Evolutionary conservation across 2,797 vertebrate species (phyloP).

Genomic region (Eospalax fontanierii): DNA sequence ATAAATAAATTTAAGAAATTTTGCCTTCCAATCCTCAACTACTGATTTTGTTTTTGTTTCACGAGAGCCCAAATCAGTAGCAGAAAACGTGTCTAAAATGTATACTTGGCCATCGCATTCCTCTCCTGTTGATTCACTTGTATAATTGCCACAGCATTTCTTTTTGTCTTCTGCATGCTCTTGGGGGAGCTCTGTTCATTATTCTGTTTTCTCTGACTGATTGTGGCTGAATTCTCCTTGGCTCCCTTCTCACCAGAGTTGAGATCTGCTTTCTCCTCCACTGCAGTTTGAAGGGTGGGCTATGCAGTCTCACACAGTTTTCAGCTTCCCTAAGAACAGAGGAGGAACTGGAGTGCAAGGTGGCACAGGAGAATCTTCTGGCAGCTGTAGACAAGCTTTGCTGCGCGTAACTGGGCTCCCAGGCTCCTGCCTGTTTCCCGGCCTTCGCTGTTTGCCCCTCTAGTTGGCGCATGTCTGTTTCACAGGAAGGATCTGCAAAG

Average conservation of each 20-base stretch:
- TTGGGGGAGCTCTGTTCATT: neutral
- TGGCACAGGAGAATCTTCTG: neutral
- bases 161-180: slow-evolving; percentile 4
- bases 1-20: neutral
- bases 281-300: neutral
- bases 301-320: slow-evolving; percentile 41
- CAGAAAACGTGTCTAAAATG: neutral
- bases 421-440: neutral
- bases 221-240: slow-evolving; percentile 11
- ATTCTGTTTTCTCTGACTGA: slow-evolving; percentile 3
- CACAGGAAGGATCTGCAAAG: neutral
- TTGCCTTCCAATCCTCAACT: neutral
- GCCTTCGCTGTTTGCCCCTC: slow-evolving; percentile 13
- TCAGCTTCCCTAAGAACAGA: neutral
- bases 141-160: neutral
- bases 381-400: neutral
- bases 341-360: neutral
- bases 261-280: slow-evolving; percentile 1
- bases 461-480: neutral
- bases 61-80: neutral
- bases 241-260: neutral
- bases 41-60: slow-evolving; percentile 45
- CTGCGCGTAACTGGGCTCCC: neutral
- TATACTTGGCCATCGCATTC: slow-evolving; percentile 19
- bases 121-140: neutral